phyloP scores from a whole-genome alignment of 2,113 vertebrate genomes.

The Rhabdornis inornatus region DNA sequence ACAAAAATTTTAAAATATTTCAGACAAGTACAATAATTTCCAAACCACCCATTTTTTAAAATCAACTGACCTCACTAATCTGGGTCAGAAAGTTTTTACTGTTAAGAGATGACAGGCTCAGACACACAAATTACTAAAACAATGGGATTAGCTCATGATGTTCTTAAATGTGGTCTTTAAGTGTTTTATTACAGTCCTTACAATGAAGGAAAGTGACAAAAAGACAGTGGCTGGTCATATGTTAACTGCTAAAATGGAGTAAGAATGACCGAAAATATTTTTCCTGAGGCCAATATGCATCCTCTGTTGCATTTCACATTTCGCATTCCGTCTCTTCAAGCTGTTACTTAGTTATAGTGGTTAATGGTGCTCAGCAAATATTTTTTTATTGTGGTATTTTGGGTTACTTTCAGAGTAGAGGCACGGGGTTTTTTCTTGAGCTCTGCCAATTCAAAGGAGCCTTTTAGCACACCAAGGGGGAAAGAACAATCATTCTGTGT shows the following conservation, averaged over 20 bases:
- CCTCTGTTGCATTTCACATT: neutral
- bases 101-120: neutral
- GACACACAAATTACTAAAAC: neutral
- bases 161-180: neutral
- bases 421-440: neutral
- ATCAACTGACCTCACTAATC: accelerated
- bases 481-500: accelerated
- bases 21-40: neutral
- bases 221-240: neutral
- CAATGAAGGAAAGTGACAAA: neutral
- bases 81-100: neutral
- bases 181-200: neutral
- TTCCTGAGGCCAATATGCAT: neutral
- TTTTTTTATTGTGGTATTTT: neutral
- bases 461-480: neutral
- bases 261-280: neutral
- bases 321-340: neutral
- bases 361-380: neutral
- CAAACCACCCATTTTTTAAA: neutral
- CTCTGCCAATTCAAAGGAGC: neutral
- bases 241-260: neutral
- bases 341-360: neutral
- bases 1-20: neutral
- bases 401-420: neutral
- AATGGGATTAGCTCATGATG: neutral